These are phyloP conservation scores for Sericinus montela DNA, from an alignment of 2,888 invertebrate genomes.

Conservation along the genomic window DNA sequence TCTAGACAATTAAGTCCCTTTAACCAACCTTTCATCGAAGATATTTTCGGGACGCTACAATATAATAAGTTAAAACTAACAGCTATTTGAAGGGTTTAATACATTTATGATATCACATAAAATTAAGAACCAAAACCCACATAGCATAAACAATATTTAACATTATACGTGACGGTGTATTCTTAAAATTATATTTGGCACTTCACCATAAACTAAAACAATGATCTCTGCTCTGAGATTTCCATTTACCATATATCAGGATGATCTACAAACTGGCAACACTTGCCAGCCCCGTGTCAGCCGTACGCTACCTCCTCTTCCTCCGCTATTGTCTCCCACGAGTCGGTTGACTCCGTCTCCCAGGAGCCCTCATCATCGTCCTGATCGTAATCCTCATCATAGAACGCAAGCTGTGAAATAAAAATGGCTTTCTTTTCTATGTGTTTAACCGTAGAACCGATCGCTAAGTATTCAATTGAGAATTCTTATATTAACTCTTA, in stretches of 20 bases:
- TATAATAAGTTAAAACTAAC: too few species aligned
- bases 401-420: conserved; percentile 50
- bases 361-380: conserved; percentile 54
- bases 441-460: too few species aligned
- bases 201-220: neutral
- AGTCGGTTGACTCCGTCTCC: conserved; percentile 64
- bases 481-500: too few species aligned
- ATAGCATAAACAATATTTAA: neutral
- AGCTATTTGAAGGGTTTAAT: too few species aligned
- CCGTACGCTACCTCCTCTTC: conserved; percentile 70
- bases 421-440: neutral
- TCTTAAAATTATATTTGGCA: conserved; percentile 12
- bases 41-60: too few species aligned
- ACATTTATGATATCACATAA: too few species aligned
- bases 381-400: conserved; percentile 47
- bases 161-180: neutral
- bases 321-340: conserved; percentile 74
- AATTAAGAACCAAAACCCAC: too few species aligned
- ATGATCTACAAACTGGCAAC: neutral
- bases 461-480: too few species aligned
- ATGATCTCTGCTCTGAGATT: neutral
- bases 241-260: neutral
- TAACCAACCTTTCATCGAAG: too few species aligned
- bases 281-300: conserved; percentile 32
- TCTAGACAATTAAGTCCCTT: too few species aligned